Evolutionary conservation across 30 jellyfish, hydroid and myxozoan genomes (phyloP).

Genomic region (Rhopilema esculentum): DNA sequence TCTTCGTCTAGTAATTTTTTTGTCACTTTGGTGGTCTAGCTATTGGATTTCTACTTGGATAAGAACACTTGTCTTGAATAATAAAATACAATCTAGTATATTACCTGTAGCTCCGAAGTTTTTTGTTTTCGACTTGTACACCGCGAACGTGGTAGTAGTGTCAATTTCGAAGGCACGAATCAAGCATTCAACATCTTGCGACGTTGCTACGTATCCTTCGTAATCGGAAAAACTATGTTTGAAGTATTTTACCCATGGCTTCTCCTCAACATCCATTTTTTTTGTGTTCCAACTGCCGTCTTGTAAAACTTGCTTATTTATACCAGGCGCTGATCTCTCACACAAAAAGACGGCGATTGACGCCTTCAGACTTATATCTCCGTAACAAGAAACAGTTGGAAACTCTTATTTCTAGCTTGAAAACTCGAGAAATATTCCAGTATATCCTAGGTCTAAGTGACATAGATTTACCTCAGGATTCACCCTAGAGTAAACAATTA

Average conservation of each 20-base stretch:
- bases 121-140: slow-evolving; percentile 7
- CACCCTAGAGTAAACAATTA: not conserved
- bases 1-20: not conserved
- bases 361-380: not conserved
- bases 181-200: slow-evolving; percentile 2
- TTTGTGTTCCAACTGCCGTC: slow-evolving; percentile 4
- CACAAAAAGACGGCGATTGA: not conserved
- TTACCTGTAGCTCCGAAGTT: slow-evolving; percentile 30
- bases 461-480: not conserved
- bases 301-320: not conserved
- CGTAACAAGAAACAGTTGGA: not conserved
- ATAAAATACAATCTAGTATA: not conserved
- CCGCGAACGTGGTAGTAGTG: slow-evolving; percentile 19
- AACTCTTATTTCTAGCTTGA: not conserved
- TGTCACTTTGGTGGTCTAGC: not conserved
- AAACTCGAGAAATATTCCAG: not conserved
- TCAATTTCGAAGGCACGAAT: slow-evolving; percentile 3
- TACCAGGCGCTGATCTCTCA: not conserved
- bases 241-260: slow-evolving; percentile 15
- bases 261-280: slow-evolving; percentile 12
- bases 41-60: not conserved
- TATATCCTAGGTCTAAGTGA: not conserved
- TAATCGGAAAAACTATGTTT: slow-evolving; percentile 11
- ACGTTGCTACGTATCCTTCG: slow-evolving; percentile 21
- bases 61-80: not conserved